Evolutionary conservation across 2,113 vertebrate genomes (phyloP).

Genomic region (Pomatostomus ruficeps): DNA sequence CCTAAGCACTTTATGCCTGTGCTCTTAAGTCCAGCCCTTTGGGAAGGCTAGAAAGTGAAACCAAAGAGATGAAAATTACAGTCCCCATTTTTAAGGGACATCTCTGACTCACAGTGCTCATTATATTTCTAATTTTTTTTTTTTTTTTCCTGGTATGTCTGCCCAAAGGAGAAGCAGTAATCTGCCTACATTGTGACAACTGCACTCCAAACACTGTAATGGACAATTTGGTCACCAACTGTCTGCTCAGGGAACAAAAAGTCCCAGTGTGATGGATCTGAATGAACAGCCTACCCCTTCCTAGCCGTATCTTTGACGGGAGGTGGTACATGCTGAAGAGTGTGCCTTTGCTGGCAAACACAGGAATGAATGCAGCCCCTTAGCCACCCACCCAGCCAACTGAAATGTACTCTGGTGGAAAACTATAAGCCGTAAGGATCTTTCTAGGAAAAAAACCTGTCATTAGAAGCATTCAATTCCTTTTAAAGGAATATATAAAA

Average conservation of each 20-base stretch:
- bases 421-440: background rate
- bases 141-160: background rate
- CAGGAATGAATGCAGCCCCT: background rate
- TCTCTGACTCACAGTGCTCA: background rate
- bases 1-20: background rate
- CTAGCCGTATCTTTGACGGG: background rate
- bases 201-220: background rate
- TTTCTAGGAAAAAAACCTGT: background rate
- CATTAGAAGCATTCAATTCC: background rate
- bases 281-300: background rate
- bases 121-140: background rate
- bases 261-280: background rate
- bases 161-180: background rate
- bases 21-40: background rate
- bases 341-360: background rate
- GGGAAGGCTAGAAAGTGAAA: background rate
- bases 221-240: background rate
- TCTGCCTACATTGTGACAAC: background rate
- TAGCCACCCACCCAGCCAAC: background rate
- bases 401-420: background rate
- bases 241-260: background rate
- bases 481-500: background rate
- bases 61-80: background rate
- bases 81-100: background rate
- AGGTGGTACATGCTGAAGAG: background rate